A percentile compares a stretch with the other conserved stretches of the same genome.
These are phyloP conservation scores for Helleia helle DNA, from an alignment of 2,888 invertebrate species.

Conservation along the genomic window DNA sequence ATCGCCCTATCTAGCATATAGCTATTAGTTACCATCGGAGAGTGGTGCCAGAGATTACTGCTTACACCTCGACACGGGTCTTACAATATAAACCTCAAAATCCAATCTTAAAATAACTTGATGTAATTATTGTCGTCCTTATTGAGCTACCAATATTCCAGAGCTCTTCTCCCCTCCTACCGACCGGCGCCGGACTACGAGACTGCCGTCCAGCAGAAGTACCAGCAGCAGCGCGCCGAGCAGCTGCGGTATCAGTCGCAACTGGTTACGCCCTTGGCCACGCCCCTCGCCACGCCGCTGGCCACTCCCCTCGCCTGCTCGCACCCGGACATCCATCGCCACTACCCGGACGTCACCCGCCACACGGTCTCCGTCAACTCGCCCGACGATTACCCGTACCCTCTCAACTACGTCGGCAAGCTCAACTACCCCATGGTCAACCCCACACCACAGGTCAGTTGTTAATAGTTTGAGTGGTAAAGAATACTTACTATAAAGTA, in stretches of 20 bases:
- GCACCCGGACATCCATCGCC: slow-evolving; percentile 83
- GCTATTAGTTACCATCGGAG: too few species aligned
- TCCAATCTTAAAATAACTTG: too few species aligned
- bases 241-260: slow-evolving; percentile 54
- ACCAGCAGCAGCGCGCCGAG: slow-evolving; percentile 67
- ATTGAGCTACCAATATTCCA: too few species aligned
- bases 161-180: slow-evolving; percentile 87
- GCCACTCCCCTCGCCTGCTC: slow-evolving; percentile 72
- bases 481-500: too few species aligned
- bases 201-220: slow-evolving; percentile 91
- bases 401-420: slow-evolving; percentile 40
- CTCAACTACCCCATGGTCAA: slow-evolving; percentile 50
- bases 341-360: slow-evolving; percentile 78
- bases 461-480: too few species aligned
- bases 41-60: too few species aligned
- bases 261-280: too few species aligned
- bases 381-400: slow-evolving; percentile 49
- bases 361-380: slow-evolving; percentile 63
- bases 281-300: slow-evolving; percentile 34
- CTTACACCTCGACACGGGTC: too few species aligned
- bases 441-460: too few species aligned
- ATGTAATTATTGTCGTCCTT: too few species aligned
- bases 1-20: too few species aligned
- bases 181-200: slow-evolving; percentile 96
- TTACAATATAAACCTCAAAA: too few species aligned